Base-by-base conservation (phyloP, 2,888 invertebrate species). In the Cataglyphis rosenhaueri region DNA sequence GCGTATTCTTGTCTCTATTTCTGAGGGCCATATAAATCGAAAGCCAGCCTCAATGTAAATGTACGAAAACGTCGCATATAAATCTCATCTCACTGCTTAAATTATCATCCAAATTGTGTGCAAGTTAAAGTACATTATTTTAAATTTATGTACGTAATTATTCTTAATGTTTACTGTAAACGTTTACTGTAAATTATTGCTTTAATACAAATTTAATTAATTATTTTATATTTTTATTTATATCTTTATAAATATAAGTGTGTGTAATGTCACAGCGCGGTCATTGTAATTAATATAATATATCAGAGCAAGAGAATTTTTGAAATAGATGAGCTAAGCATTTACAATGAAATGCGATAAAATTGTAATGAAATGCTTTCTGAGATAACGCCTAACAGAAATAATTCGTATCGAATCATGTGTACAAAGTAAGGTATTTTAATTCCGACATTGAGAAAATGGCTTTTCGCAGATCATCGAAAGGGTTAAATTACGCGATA, bases 1-100 rank as follows among this genome's bases (percentile, higher is more conserved):
- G 25, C 62, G 57, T 78, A 79, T 74, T 86, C 81, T 79, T 66
- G 65, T 64, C 75, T 66, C 75, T 66, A 59, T 55, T 76, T 38
- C 71, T 71, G 18, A 35, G 25, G 25, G 25, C 71, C 57, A 25
- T 48, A 38, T 59, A 66, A 81, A 70, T 44, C 44, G 32, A 8
- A 48, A 71, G 71, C 59, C 18, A 48, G 71, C 21, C 18, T 21
- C 57, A 52, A 59, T 21, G 41, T 71, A 35, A 70, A 68, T 59
- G 44, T 12, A 9, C 78, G 35, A 59, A 70, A 78, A 44, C 12
- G 70, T 44, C 21, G 44, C 70, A 21, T 44, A 59, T 70, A 59
- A 71, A 79, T 79, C 44, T 79, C 59, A 21, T 41, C 32, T 8
- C 12, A 29, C 21, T 8, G 29, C 18, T 66, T n/a, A 29, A 76